These are phyloP conservation scores for Drosophila diplacantha DNA, from an alignment of 2,888 invertebrate genomes.

Conservation along the genomic window DNA sequence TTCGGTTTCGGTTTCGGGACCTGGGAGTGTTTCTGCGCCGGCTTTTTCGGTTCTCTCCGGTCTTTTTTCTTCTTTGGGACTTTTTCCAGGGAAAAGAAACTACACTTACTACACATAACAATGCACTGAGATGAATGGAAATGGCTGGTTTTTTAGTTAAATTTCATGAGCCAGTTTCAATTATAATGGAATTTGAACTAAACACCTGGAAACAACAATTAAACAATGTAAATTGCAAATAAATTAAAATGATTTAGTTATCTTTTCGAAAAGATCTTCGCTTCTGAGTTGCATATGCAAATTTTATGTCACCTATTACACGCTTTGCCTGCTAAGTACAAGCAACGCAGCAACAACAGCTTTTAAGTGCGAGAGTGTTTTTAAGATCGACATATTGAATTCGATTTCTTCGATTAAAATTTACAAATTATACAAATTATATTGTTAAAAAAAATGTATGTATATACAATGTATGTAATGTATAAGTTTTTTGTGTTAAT, in stretches of 20 bases:
- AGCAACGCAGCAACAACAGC: too few relatives aligned
- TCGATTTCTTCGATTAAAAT: too few relatives aligned
- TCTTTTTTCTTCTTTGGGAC: slow-evolving; percentile 5
- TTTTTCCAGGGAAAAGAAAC: slow-evolving; percentile 15
- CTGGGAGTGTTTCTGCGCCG: slow-evolving; percentile 20
- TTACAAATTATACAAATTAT: neutral
- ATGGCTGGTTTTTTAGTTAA: accelerated
- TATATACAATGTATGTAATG: neutral
- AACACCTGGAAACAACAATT: neutral
- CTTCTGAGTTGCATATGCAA: too few relatives aligned
- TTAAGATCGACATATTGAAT: too few relatives aligned
- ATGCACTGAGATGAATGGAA: neutral
- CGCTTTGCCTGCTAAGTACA: too few relatives aligned
- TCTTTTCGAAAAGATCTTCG: too few relatives aligned
- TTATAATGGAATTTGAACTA: neutral
- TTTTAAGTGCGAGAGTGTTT: too few relatives aligned
- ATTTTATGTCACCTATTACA: too few relatives aligned
- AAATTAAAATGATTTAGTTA: too few relatives aligned
- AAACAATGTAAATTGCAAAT: accelerated
- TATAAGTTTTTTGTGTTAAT: too few relatives aligned
- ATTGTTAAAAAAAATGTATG: neutral
- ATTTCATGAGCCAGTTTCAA: neutral
- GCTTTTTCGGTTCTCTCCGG: slow-evolving; percentile 1
- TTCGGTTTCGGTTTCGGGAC: slow-evolving; percentile 6
- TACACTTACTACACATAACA: slow-evolving; percentile 7